Evolutionary conservation across 2,888 invertebrate species (phyloP).

Genomic region (Drosophila incognita): DNA sequence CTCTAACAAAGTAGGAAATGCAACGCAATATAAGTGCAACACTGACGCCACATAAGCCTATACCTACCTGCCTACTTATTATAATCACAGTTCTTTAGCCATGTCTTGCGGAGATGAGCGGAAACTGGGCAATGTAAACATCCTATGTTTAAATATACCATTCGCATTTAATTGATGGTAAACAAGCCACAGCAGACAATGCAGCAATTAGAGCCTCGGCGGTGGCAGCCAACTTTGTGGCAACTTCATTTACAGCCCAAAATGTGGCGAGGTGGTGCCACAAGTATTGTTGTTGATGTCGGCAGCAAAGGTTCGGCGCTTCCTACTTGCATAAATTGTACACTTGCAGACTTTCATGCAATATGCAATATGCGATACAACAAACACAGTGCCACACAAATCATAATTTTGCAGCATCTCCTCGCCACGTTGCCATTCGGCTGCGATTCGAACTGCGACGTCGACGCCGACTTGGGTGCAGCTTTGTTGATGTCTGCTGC

Average conservation of each 20-base stretch:
- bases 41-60: background rate
- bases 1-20: background rate
- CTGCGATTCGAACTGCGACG: background rate
- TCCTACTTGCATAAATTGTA: conserved; percentile 74
- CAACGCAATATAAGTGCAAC: background rate
- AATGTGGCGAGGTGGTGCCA: conserved; percentile 29
- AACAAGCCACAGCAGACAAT: conserved; percentile 66
- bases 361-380: conserved; percentile 46
- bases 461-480: conserved; percentile 45
- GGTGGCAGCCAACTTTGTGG: conserved; percentile 33
- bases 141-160: conserved; percentile 23
- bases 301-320: conserved; percentile 46
- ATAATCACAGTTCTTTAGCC: conserved; percentile 23
- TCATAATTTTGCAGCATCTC: conserved; percentile 50
- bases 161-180: conserved; percentile 70
- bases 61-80: conserved; percentile 1
- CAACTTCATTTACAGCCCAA: conserved; percentile 57
- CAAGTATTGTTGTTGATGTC: conserved; percentile 6
- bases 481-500: conserved; percentile 25
- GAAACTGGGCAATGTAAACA: conserved; percentile 38
- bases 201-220: conserved; percentile 59
- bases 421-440: conserved; percentile 27
- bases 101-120: conserved; percentile 22
- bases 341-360: conserved; percentile 39
- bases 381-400: conserved; percentile 65